phyloP scores from a whole-genome alignment of 2,888 invertebrate genomes.

The Cataglyphis altisquamis region DNA sequence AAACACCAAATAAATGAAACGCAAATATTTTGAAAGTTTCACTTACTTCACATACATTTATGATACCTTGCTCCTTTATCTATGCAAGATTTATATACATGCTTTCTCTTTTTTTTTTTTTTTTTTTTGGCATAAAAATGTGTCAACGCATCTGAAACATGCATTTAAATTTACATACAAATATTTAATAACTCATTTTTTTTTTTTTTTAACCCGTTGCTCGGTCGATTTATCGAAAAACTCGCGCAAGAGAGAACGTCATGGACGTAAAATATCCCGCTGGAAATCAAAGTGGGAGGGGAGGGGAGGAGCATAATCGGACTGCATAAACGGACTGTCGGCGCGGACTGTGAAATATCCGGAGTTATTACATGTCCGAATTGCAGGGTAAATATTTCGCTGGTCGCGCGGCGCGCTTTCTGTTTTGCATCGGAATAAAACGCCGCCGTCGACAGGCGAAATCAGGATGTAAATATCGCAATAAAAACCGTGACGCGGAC shows the following conservation, averaged over 20 bases:
- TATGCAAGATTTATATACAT: slow-evolving; percentile 1
- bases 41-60: not conserved
- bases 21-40: slow-evolving; percentile 12
- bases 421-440: slow-evolving; percentile 54
- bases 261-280: slow-evolving; percentile 51
- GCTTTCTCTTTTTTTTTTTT: too few species aligned
- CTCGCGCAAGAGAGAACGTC: not conserved
- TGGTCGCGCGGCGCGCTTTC: slow-evolving; percentile 9
- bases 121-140: not conserved
- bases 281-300: slow-evolving; percentile 46
- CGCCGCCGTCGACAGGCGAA: slow-evolving; percentile 37
- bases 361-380: slow-evolving; percentile 57
- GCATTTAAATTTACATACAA: not conserved
- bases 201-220: not conserved
- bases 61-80: not conserved
- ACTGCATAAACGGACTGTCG: slow-evolving; percentile 45
- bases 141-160: not conserved
- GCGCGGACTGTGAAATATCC: slow-evolving; percentile 41
- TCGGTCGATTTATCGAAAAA: slow-evolving; percentile 47
- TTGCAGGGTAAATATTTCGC: slow-evolving; percentile 54
- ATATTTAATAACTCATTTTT: slow-evolving; percentile 22
- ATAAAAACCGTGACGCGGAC: slow-evolving; percentile 43
- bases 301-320: not conserved
- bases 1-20: slow-evolving; percentile 24
- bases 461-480: slow-evolving; percentile 54